Evolutionary conservation across 1,140 invertebrate species (phyloP).

Genomic region (Delia radicum): DNA sequence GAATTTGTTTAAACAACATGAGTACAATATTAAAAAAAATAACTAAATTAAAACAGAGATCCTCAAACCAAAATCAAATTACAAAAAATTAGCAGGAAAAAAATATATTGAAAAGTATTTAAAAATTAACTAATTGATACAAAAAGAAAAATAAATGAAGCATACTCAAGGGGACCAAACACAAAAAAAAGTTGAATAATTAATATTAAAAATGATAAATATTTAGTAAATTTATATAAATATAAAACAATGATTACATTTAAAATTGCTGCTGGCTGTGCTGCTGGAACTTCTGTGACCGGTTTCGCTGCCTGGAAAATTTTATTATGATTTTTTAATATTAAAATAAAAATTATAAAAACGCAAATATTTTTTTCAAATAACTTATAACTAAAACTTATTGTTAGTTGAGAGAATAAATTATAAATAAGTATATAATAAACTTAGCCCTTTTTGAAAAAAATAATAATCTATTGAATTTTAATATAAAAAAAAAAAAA

Average conservation of each 20-base stretch:
- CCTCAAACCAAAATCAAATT: not conserved
- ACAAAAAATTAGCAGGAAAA: not conserved
- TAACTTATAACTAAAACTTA: not conserved
- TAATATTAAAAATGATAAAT: not conserved
- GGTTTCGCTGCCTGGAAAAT: slow-evolving; percentile 69
- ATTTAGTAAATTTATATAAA: slow-evolving; percentile 6
- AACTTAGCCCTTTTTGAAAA: not conserved
- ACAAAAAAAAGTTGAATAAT: not conserved
- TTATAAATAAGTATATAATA: not conserved
- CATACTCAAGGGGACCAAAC: not conserved
- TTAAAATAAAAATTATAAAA: not conserved
- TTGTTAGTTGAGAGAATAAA: not conserved
- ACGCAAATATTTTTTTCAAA: not conserved
- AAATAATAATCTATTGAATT: not conserved
- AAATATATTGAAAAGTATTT: not conserved
- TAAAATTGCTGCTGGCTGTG: slow-evolving; percentile 56
- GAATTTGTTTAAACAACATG: too few relatives aligned
- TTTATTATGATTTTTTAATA: slow-evolving; percentile 34
- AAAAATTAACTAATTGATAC: not conserved
- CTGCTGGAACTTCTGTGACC: slow-evolving; percentile 65
- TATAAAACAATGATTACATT: slow-evolving; percentile 48
- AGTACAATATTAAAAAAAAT: too few relatives aligned
- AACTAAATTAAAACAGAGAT: not conserved
- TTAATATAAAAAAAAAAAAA: not conserved
- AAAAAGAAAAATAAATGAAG: not conserved